A percentile compares a stretch with the other conserved stretches of the same genome.
These are phyloP conservation scores for Euplexia lucipara DNA, from an alignment of 2,888 invertebrate genomes.

Conservation along the genomic window DNA sequence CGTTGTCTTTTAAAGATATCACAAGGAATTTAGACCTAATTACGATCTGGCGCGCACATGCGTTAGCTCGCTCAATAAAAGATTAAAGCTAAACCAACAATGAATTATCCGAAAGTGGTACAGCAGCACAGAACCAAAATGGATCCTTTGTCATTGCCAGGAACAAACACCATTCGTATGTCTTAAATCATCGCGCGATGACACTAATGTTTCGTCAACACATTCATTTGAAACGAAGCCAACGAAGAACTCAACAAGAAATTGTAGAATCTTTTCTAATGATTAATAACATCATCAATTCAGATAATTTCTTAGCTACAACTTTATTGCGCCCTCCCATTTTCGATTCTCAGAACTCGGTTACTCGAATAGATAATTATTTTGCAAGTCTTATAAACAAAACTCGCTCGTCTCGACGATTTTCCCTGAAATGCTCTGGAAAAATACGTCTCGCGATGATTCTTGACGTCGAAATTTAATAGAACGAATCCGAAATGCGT, in stretches of 20 bases:
- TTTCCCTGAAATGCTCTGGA: conserved; percentile 52
- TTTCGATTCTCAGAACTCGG: conserved; percentile 53
- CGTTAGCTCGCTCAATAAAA: conserved; percentile 21
- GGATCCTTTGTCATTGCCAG: conserved; percentile 48
- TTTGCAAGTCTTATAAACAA: conserved; percentile 26
- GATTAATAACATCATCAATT: conserved; percentile 66
- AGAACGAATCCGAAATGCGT: conserved; percentile 21
- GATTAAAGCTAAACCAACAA: conserved; percentile 33
- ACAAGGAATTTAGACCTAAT: conserved; percentile 12
- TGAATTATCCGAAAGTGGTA: conserved; percentile 45
- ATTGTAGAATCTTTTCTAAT: conserved; percentile 64
- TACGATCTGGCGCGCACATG: conserved; percentile 33
- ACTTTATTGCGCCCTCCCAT: conserved; percentile 54
- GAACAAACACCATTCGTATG: conserved; percentile 43
- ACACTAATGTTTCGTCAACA: conserved; percentile 48
- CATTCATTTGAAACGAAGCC: conserved; percentile 63
- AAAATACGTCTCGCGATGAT: conserved; percentile 48
- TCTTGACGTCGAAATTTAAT: conserved; percentile 15
- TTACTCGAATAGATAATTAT: conserved; percentile 44
- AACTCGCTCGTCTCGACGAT: conserved; percentile 42
- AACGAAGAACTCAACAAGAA: conserved; percentile 61
- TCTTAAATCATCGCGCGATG: conserved; percentile 50
- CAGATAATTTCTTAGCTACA: conserved; percentile 20
- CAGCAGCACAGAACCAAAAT: conserved; percentile 37
- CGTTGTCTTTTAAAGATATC: conserved; percentile 1